A percentile compares a stretch with the other conserved stretches of the same genome.
Evolutionary conservation across 2,888 invertebrate species (phyloP).

Genomic region (Bombylius discolor): DNA sequence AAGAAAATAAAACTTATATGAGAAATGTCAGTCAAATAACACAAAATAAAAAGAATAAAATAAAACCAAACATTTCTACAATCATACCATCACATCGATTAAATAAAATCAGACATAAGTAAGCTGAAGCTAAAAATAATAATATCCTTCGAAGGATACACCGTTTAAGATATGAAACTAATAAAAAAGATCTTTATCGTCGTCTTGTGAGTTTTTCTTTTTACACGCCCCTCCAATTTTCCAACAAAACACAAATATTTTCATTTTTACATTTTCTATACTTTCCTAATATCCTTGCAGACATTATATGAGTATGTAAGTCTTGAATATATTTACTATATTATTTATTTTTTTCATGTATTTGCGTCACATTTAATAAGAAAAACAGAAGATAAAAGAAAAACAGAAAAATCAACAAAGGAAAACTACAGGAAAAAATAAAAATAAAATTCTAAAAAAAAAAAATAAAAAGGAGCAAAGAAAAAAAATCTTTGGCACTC

Average conservation of each 20-base stretch:
- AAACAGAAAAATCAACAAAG: background rate
- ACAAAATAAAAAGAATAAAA: too few relatives aligned
- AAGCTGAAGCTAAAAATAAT: too few relatives aligned
- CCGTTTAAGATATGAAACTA: conserved; percentile 5
- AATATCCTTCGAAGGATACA: too few relatives aligned
- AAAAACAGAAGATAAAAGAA: background rate
- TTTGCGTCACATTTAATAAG: background rate
- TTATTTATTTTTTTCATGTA: background rate
- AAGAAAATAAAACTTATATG: too few relatives aligned
- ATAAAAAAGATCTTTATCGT: conserved; percentile 12
- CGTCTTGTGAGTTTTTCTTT: background rate
- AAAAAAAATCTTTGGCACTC: conserved; percentile 5
- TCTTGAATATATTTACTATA: too few relatives aligned
- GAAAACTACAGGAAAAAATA: background rate
- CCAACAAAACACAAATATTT: background rate
- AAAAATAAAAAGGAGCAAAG: background rate
- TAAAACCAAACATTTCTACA: too few relatives aligned
- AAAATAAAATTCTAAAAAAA: conserved; percentile 1
- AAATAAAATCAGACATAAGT: too few relatives aligned
- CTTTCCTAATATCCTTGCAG: too few relatives aligned
- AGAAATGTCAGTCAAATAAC: too few relatives aligned
- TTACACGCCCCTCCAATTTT: background rate
- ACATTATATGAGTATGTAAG: too few relatives aligned
- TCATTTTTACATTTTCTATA: too few relatives aligned
- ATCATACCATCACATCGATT: too few relatives aligned